Evolutionary conservation across 2,113 vertebrate species (phyloP).

Genomic region (Elephantulus edwardii): DNA sequence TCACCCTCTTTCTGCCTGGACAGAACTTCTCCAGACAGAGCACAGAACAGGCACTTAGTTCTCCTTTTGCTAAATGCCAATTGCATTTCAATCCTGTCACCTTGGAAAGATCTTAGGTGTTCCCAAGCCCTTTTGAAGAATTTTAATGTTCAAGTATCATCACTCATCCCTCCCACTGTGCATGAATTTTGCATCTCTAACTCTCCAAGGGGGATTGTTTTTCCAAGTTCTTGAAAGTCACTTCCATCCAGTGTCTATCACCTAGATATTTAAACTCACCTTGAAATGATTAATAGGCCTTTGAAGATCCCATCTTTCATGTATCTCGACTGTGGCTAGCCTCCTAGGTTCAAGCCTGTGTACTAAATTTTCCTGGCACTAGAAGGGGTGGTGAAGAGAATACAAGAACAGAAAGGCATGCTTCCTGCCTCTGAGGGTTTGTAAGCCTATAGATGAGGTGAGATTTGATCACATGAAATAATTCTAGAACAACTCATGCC

Average conservation of each 20-base stretch:
- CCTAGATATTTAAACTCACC: slow-evolving; percentile 20
- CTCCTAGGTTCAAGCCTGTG: not conserved
- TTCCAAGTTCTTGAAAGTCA: slow-evolving; percentile 46
- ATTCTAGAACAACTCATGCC: not conserved
- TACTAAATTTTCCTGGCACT: slow-evolving; percentile 9
- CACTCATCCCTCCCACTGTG: not conserved
- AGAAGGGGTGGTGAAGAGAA: not conserved
- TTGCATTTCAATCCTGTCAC: not conserved
- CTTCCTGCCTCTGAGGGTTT: slow-evolving; percentile 15
- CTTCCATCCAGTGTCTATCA: not conserved
- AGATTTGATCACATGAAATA: not conserved
- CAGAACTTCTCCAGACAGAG: not conserved
- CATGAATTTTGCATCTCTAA: not conserved
- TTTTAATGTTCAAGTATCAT: not conserved
- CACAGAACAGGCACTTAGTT: not conserved
- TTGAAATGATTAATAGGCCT: slow-evolving; percentile 31
- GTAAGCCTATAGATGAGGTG: not conserved
- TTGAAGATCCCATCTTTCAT: slow-evolving; percentile 21
- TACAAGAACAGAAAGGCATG: not conserved
- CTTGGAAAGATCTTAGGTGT: not conserved
- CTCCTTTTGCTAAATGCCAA: not conserved
- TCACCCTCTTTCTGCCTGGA: not conserved
- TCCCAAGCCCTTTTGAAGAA: not conserved
- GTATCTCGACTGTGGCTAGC: not conserved
- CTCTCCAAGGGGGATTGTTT: not conserved